A percentile compares a stretch with the other conserved stretches of the same genome.
Conservation (phyloP, 2,888 invertebrate species). For the Apomyelois bistriatella region DNA sequence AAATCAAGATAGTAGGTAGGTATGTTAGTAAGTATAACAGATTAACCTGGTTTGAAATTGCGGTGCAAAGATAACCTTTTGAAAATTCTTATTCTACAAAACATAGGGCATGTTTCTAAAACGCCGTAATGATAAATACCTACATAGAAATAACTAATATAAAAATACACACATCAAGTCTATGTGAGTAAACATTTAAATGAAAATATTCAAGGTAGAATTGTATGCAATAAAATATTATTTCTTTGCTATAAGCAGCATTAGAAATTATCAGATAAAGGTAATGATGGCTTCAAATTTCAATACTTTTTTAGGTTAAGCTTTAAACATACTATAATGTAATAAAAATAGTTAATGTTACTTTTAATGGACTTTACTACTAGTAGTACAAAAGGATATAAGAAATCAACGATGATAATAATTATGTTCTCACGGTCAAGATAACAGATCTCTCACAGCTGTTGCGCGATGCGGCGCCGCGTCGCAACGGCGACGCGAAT, state of each 20-base stretch:
- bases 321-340: not conserved
- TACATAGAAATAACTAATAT: no score
- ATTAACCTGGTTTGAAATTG: no score
- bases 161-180: no score
- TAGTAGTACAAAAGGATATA: slow-evolving; percentile 35
- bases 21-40: no score
- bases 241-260: not conserved
- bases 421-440: slow-evolving; percentile 72
- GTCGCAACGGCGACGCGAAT: slow-evolving; percentile 43
- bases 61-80: no score
- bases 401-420: slow-evolving; percentile 40
- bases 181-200: no score
- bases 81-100: no score
- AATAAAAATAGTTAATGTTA: slow-evolving; percentile 4
- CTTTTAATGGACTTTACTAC: slow-evolving; percentile 20
- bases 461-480: slow-evolving; percentile 62
- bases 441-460: slow-evolving; percentile 68
- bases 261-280: not conserved
- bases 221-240: no score
- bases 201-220: no score
- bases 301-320: not conserved
- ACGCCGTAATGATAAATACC: no score
- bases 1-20: no score
- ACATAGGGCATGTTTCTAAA: no score
- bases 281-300: not conserved